Evolutionary conservation across 2,113 vertebrate genomes (phyloP).

Genomic region (Petaurus breviceps): DNA sequence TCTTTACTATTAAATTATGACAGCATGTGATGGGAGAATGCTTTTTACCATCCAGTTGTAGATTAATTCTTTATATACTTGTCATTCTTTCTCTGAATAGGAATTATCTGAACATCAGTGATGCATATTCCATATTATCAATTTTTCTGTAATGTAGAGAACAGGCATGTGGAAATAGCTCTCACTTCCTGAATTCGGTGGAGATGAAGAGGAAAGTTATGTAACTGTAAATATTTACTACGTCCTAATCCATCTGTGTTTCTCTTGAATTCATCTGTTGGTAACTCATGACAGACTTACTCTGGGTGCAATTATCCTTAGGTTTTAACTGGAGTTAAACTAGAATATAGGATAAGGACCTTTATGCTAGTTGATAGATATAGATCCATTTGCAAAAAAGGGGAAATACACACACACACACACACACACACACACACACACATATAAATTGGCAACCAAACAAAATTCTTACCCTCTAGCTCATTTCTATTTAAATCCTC

Average conservation of each 20-base stretch:
- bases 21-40: neutral
- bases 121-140: neutral
- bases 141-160: neutral
- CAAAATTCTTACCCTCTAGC: neutral
- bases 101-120: neutral
- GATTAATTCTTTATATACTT: neutral
- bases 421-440: too few species aligned
- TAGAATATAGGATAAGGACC: neutral
- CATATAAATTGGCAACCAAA: neutral
- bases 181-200: neutral
- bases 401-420: too few species aligned
- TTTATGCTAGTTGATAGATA: neutral
- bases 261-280: constrained; percentile 13
- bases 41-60: neutral
- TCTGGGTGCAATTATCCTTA: neutral
- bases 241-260: neutral
- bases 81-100: neutral
- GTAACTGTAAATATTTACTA: neutral
- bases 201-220: constrained; percentile 2
- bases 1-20: neutral
- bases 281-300: neutral
- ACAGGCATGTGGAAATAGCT: neutral
- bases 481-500: constrained; percentile 18
- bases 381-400: neutral
- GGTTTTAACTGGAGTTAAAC: neutral